These are phyloP conservation scores for Heliconius hortense DNA, from an alignment of 2,888 invertebrate species.

Conservation along the genomic window DNA sequence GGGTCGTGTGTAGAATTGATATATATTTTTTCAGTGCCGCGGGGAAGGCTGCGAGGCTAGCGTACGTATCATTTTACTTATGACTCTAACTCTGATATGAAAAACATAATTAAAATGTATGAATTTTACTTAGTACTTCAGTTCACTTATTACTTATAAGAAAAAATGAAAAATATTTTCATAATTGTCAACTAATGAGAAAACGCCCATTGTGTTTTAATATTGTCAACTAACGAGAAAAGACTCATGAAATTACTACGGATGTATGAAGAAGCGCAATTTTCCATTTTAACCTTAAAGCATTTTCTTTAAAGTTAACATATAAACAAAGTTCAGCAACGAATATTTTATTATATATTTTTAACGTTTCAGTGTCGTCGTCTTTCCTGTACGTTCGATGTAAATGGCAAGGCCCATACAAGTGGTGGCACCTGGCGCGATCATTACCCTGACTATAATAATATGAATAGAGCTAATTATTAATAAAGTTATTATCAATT, in stretches of 20 bases:
- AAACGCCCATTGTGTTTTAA: too few relatives aligned
- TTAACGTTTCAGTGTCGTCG: conserved; percentile 46
- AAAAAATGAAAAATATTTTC: background rate
- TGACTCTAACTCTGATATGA: background rate
- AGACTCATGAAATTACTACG: too few relatives aligned
- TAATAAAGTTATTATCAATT: background rate
- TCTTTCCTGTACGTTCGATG: conserved; percentile 44
- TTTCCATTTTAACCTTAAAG: too few relatives aligned
- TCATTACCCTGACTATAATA: conserved; percentile 47
- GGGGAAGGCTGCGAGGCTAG: conserved; percentile 46
- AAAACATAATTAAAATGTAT: background rate
- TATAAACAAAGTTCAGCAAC: background rate
- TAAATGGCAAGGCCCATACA: conserved; percentile 39
- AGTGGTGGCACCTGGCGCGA: conserved; percentile 43
- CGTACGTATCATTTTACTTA: conserved; percentile 45
- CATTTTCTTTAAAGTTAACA: background rate
- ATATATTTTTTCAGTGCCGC: conserved; percentile 47
- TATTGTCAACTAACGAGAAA: too few relatives aligned
- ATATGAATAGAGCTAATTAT: conserved; percentile 7
- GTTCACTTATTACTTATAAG: background rate
- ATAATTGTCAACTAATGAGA: background rate
- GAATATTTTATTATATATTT: background rate
- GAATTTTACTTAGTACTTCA: background rate
- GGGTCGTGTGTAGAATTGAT: conserved; percentile 9
- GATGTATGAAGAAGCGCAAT: too few relatives aligned